Conservation (phyloP, 1,140 invertebrate species). For the Drosophila kepulauana region DNA sequence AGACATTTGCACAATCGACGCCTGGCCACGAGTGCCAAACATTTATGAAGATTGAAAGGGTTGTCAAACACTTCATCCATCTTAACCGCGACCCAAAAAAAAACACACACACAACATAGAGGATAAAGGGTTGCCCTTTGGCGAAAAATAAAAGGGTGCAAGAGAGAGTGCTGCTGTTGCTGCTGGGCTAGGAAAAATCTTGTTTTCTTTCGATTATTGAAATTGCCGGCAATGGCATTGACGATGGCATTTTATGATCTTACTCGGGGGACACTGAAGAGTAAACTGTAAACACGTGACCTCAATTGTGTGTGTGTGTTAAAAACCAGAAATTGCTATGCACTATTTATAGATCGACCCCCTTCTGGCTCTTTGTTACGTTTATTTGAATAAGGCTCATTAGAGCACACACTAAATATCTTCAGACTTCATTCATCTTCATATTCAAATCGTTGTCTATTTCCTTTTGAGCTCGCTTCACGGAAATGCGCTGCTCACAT, state of each 20-base stretch:
- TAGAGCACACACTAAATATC: conserved; percentile 5
- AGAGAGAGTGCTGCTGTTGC: conserved; percentile 48
- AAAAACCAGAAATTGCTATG: conserved; percentile 43
- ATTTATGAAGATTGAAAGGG: conserved; percentile 85
- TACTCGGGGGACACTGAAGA: conserved; percentile 46
- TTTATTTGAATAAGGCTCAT: conserved; percentile 62
- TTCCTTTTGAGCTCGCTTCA: conserved; percentile 47
- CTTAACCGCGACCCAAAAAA: conserved; percentile 56
- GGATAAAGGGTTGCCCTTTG: conserved; percentile 15
- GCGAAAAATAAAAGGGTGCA: conserved; percentile 42
- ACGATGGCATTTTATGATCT: conserved; percentile 66
- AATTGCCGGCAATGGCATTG: conserved; percentile 59
- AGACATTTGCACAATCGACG: conserved; percentile 51
- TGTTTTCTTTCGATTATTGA: conserved; percentile 84
- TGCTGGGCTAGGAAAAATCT: conserved; percentile 64
- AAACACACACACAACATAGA: not conserved
- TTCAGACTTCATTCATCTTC: conserved; percentile 66
- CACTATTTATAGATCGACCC: not conserved
- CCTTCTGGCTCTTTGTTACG: not conserved
- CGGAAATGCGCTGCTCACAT: conserved; percentile 73
- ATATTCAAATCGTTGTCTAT: conserved; percentile 78
- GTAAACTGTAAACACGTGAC: conserved; percentile 47
- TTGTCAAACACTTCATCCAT: conserved; percentile 84
- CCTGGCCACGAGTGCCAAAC: conserved; percentile 70
- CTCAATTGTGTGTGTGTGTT: conserved; percentile 61